Evolutionary conservation across 2,797 vertebrate genomes (phyloP).

Genomic region (Fistularia tabacaria): DNA sequence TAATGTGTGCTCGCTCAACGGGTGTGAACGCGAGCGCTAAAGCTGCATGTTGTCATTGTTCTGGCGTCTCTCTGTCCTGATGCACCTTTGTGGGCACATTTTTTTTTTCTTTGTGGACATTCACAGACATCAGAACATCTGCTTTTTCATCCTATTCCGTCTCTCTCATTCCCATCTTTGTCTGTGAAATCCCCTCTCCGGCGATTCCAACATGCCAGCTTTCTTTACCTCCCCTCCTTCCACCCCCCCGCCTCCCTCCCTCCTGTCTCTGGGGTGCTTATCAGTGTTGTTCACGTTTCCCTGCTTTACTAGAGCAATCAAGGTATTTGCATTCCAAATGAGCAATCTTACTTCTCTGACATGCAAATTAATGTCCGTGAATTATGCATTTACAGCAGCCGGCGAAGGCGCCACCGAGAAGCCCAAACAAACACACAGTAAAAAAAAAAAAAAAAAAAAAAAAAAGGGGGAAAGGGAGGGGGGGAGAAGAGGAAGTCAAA

Average conservation of each 20-base stretch:
- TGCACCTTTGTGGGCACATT: conserved; percentile 23
- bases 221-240: conserved; percentile 26
- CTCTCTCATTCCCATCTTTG: too few species aligned
- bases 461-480: too few species aligned
- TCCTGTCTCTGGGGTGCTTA: conserved; percentile 36
- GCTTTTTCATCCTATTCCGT: conserved; percentile 5
- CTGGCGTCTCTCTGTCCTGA: conserved; percentile 39
- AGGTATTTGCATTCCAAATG: conserved; percentile 78
- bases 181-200: conserved; percentile 35
- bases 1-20: conserved; percentile 31
- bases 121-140: conserved; percentile 19
- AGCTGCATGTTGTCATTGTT: conserved; percentile 42
- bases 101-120: conserved; percentile 8
- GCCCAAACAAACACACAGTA: too few species aligned
- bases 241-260: conserved; percentile 2
- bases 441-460: too few species aligned
- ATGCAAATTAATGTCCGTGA: conserved; percentile 74
- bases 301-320: conserved; percentile 55
- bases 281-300: conserved; percentile 56
- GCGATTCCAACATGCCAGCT: conserved; percentile 19
- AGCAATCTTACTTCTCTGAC: conserved; percentile 66
- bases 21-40: conserved; percentile 30
- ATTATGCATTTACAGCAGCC: conserved; percentile 65
- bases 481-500: too few species aligned
- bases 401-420: conserved; percentile 35